These are phyloP conservation scores for Dendrocincla fuliginosa DNA, from an alignment of 2,797 vertebrate species.

Conservation along the genomic window DNA sequence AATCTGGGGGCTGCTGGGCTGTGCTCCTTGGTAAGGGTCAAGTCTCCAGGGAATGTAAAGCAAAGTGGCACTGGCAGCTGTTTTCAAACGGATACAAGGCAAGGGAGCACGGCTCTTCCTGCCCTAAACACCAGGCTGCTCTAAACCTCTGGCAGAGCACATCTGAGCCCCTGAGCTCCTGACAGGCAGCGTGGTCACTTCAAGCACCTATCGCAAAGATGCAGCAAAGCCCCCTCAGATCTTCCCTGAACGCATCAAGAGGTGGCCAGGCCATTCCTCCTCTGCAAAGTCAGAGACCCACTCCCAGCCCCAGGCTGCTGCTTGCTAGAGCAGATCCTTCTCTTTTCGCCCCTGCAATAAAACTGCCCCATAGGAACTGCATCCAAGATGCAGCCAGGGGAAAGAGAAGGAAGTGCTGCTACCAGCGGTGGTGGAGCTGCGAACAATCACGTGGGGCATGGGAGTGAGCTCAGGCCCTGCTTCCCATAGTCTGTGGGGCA, in stretches of 20 bases:
- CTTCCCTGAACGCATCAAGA: neutral
- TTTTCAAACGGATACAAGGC: fast-evolving
- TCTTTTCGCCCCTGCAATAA: neutral
- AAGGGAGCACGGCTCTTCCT: fast-evolving
- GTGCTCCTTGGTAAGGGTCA: neutral
- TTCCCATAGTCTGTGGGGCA: fast-evolving
- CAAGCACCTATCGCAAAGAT: neutral
- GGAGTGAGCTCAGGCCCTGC: fast-evolving
- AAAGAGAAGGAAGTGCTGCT: neutral
- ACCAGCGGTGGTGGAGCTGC: neutral
- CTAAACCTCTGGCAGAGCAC: neutral
- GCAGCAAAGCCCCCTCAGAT: neutral
- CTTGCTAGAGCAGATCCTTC: neutral
- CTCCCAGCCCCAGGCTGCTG: neutral
- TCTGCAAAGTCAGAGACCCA: neutral
- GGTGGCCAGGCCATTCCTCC: neutral
- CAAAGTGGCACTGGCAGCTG: neutral
- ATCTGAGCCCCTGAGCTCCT: too few relatives aligned
- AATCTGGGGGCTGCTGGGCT: neutral
- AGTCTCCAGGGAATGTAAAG: fast-evolving
- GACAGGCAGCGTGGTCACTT: fast-evolving
- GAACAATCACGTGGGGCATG: fast-evolving
- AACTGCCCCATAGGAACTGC: neutral
- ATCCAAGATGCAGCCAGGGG: neutral
- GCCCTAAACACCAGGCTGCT: neutral